A percentile compares a stretch with the other conserved stretches of the same genome.
These are phyloP conservation scores for Lates calcarifer DNA, from an alignment of 2,113 vertebrate genomes.

Conservation along the genomic window DNA sequence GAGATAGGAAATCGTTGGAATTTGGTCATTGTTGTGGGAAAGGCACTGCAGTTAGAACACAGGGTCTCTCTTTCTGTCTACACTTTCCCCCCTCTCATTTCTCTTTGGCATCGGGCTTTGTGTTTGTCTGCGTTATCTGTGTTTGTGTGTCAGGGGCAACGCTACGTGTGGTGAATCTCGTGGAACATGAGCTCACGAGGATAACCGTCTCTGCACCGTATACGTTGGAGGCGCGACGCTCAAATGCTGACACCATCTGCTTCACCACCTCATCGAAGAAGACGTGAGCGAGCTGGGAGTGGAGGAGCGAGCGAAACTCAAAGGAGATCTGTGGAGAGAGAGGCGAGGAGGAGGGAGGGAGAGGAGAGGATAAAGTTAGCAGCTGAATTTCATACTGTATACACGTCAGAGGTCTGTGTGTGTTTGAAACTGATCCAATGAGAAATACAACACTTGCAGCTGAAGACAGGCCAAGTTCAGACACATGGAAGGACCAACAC, in stretches of 20 bases:
- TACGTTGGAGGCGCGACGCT: constrained; percentile 88
- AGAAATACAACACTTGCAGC: constrained; percentile 13
- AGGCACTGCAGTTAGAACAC: constrained; percentile 70
- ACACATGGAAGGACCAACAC: neutral
- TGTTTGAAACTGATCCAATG: constrained; percentile 1
- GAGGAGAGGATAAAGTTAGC: neutral
- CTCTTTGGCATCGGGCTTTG: constrained; percentile 6
- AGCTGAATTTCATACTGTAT: neutral
- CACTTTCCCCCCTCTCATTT: constrained; percentile 1
- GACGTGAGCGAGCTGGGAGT: constrained; percentile 92
- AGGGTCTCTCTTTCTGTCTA: constrained; percentile 1
- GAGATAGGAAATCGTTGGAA: constrained; percentile 41
- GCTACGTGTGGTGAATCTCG: constrained; percentile 92
- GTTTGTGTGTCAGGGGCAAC: neutral
- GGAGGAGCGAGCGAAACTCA: constrained; percentile 95
- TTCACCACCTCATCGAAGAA: constrained; percentile 99
- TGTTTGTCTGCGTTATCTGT: constrained; percentile 8
- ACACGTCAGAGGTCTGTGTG: neutral
- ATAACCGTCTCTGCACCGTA: constrained; percentile 92
- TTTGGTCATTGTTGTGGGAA: constrained; percentile 52
- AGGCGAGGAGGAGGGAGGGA: constrained; percentile 31
- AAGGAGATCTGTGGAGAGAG: constrained; percentile 91
- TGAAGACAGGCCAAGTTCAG: neutral
- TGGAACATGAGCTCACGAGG: constrained; percentile 94
- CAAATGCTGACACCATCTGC: constrained; percentile 95